Evolutionary conservation across 92 coral and sea anemone species (phyloP).

Genomic region (Diadumene lineata): DNA sequence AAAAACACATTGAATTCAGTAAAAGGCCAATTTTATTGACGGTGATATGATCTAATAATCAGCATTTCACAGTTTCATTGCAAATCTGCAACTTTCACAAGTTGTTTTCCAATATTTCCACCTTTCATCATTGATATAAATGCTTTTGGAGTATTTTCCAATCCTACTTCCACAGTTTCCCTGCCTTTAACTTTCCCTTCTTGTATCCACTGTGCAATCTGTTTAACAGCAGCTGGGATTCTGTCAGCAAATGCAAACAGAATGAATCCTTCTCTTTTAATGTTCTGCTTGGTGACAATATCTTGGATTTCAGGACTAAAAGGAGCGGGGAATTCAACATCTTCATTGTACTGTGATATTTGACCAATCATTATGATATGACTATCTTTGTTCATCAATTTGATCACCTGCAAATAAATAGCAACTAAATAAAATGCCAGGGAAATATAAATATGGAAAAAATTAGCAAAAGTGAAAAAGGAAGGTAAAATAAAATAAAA

Average conservation of each 20-base stretch:
- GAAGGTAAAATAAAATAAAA: too few relatives aligned
- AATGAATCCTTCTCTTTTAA: slow-evolving; percentile 74
- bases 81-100: slow-evolving; percentile 60
- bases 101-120: slow-evolving; percentile 83
- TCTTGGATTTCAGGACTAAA: slow-evolving; percentile 61
- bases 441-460: too few relatives aligned
- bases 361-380: slow-evolving; percentile 89
- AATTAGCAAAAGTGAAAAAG: too few relatives aligned
- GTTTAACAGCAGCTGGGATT: slow-evolving; percentile 55
- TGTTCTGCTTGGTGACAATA: slow-evolving; percentile 42
- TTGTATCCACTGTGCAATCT: slow-evolving; percentile 72
- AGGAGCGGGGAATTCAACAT: slow-evolving; percentile 73
- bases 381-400: slow-evolving; percentile 74
- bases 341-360: slow-evolving; percentile 82
- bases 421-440: too few relatives aligned
- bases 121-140: slow-evolving; percentile 89
- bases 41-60: too few relatives aligned
- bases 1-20: too few relatives aligned
- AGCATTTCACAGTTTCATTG: too few relatives aligned
- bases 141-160: slow-evolving; percentile 80
- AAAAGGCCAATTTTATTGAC: too few relatives aligned
- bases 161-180: slow-evolving; percentile 80
- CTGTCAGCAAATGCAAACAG: slow-evolving; percentile 50
- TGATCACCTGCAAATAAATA: slow-evolving; percentile 62
- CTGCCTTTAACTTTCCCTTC: slow-evolving; percentile 79